Conservation (phyloP, 2,797 vertebrate species). For the Vireo griseus region DNA sequence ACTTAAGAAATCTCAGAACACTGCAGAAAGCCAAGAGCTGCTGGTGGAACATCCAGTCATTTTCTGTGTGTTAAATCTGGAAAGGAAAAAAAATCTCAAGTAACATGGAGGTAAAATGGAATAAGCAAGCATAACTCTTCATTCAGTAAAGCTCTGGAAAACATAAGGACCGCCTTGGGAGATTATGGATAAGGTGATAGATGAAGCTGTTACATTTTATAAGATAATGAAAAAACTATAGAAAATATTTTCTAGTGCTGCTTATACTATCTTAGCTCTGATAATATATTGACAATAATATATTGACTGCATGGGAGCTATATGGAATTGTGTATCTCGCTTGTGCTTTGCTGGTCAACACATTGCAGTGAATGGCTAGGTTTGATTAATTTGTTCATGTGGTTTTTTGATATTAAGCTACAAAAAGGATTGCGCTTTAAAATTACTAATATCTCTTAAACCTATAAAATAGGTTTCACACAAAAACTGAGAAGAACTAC, state of each 20-base stretch:
- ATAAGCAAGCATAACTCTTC: not conserved
- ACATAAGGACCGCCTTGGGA: not conserved
- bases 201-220: not conserved
- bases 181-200: not conserved
- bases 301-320: not conserved
- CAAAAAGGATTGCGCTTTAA: not conserved
- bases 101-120: not conserved
- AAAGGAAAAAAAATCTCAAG: not conserved
- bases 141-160: not conserved
- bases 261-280: not conserved
- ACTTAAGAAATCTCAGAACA: not conserved
- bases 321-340: accelerated
- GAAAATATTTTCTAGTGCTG: not conserved
- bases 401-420: not conserved
- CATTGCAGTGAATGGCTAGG: not conserved
- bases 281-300: not conserved
- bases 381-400: not conserved
- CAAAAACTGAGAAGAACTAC: not conserved
- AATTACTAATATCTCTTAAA: not conserved
- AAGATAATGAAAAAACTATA: not conserved
- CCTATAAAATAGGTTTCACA: not conserved
- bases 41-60: not conserved
- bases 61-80: not conserved
- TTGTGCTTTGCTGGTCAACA: not conserved
- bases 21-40: not conserved